These are phyloP conservation scores for Vulpes vulpes DNA, from an alignment of 2,113 vertebrate genomes.

Conservation along the genomic window DNA sequence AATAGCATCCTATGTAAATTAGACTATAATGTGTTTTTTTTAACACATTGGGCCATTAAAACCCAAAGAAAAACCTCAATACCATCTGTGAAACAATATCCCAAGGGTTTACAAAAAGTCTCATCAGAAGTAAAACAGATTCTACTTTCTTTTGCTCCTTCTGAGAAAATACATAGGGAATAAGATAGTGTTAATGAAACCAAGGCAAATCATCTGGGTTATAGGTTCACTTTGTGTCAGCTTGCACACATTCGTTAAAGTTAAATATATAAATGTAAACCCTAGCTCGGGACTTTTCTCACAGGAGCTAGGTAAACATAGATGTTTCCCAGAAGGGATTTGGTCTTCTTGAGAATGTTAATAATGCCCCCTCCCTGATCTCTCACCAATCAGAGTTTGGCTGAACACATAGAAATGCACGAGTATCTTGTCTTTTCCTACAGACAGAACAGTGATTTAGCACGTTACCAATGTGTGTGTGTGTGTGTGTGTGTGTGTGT, in stretches of 20 bases:
- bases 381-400: background rate
- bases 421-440: background rate
- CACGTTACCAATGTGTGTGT: background rate
- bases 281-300: background rate
- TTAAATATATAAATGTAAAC: background rate
- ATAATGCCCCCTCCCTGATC: background rate
- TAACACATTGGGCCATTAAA: constrained; percentile 12
- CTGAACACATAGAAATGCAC: background rate
- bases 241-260: background rate
- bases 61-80: background rate
- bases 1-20: constrained; percentile 15
- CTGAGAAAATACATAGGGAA: background rate
- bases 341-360: background rate
- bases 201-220: background rate
- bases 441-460: background rate
- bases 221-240: background rate
- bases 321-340: background rate
- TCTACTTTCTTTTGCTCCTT: background rate
- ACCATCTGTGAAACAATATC: background rate
- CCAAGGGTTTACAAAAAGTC: background rate
- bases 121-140: background rate
- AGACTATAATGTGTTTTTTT: background rate
- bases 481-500: no score
- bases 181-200: background rate
- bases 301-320: background rate